These are phyloP conservation scores for Ariolimax columbianus DNA, from an alignment of 2,888 invertebrate species.

Conservation along the genomic window DNA sequence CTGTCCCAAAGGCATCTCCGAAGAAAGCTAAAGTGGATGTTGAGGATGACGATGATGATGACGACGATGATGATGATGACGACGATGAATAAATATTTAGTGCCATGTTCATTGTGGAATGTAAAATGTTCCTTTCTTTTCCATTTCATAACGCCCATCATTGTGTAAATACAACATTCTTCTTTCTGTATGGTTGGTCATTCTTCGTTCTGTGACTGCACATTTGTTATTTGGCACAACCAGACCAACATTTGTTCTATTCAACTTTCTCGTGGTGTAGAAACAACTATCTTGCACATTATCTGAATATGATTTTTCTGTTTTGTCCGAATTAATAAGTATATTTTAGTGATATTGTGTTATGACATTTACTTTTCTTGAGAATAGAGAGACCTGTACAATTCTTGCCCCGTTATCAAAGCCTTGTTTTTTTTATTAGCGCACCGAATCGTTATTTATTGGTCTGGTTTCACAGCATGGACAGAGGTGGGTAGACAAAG, in stretches of 20 bases:
- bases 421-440: no score
- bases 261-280: not conserved
- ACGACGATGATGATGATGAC: conserved; percentile 56
- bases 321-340: no score
- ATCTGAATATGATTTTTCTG: not conserved
- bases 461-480: no score
- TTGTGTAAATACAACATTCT: conserved; percentile 19
- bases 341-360: no score
- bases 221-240: not conserved
- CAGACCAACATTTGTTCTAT: not conserved
- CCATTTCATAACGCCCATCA: not conserved
- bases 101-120: conserved; percentile 13
- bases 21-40: conserved; percentile 53
- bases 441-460: no score
- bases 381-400: no score
- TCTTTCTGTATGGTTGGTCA: not conserved
- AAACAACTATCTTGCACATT: not conserved
- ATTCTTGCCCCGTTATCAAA: no score
- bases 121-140: not conserved
- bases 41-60: conserved; percentile 54
- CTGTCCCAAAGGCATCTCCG: conserved; percentile 48
- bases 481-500: no score
- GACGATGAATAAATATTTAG: conserved; percentile 46
- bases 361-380: no score
- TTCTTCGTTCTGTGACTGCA: not conserved